Evolutionary conservation across 2,113 vertebrate species (phyloP).

Genomic region (Zapornia atra): DNA sequence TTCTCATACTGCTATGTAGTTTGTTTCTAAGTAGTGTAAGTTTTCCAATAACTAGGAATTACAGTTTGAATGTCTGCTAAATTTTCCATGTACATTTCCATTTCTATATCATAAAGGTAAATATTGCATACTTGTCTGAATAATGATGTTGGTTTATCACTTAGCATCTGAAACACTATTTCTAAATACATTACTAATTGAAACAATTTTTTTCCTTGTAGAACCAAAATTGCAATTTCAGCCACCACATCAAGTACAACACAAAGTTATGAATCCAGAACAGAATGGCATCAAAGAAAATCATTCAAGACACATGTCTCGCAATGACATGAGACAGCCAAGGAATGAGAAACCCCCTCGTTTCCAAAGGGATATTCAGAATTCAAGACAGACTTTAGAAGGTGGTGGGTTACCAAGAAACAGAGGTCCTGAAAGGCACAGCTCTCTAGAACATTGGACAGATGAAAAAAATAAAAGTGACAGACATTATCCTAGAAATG

Average conservation of each 20-base stretch:
- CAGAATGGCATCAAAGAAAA: slow-evolving; percentile 84
- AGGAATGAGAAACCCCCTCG: slow-evolving; percentile 93
- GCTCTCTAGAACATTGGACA: slow-evolving; percentile 77
- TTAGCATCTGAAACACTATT: background rate
- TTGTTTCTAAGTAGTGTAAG: background rate
- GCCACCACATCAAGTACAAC: slow-evolving; percentile 79
- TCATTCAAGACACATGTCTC: slow-evolving; percentile 79
- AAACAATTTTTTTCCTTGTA: slow-evolving; percentile 70
- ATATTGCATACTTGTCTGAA: background rate
- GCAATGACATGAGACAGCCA: slow-evolving; percentile 83
- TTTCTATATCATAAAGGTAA: background rate
- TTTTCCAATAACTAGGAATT: background rate
- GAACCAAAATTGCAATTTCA: slow-evolving; percentile 85
- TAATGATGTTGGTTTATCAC: background rate
- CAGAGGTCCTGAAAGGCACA: slow-evolving; percentile 80
- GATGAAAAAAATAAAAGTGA: slow-evolving; percentile 81
- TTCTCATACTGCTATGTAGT: background rate
- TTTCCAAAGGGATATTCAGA: slow-evolving; percentile 89
- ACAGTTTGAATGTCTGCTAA: background rate
- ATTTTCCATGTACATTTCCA: background rate
- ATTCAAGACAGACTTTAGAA: slow-evolving; percentile 83
- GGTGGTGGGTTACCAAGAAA: slow-evolving; percentile 75
- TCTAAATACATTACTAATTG: background rate
- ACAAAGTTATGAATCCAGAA: slow-evolving; percentile 75
- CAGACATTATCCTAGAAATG: slow-evolving; percentile 77